A percentile compares a stretch with the other conserved stretches of the same genome.
Conservation (phyloP, 92 coral and sea anemone genomes). For the Ricordea florida region DNA sequence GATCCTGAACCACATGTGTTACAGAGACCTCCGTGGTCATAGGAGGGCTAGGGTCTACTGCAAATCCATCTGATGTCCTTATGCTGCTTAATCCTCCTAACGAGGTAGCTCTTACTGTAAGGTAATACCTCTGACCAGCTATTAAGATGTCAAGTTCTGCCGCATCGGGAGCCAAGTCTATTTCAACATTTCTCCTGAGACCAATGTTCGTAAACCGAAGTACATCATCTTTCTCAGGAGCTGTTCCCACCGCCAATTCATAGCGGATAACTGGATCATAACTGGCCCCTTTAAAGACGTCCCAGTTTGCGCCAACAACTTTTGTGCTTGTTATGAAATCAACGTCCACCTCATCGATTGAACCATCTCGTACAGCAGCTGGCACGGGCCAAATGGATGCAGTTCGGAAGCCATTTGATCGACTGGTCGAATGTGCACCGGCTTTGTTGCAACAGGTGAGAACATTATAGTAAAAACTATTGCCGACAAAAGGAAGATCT, state of each 20-base stretch:
- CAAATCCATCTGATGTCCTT: constrained; percentile 81
- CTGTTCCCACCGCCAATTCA: constrained; percentile 91
- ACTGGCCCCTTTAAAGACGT: constrained; percentile 65
- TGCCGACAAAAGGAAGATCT: constrained; percentile 22
- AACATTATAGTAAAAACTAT: constrained; percentile 53
- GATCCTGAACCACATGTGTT: constrained; percentile 58
- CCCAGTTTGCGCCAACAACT: constrained; percentile 85
- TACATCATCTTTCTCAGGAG: constrained; percentile 62
- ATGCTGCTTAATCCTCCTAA: constrained; percentile 66
- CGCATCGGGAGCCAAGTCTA: constrained; percentile 64
- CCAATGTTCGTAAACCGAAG: constrained; percentile 78
- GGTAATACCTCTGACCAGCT: constrained; percentile 76
- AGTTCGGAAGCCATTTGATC: constrained; percentile 89
- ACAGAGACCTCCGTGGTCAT: constrained; percentile 49
- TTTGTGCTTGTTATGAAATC: constrained; percentile 70
- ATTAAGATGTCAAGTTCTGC: constrained; percentile 57
- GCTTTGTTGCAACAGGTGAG: constrained; percentile 83
- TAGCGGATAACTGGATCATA: constrained; percentile 83
- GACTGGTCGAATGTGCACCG: constrained; percentile 34
- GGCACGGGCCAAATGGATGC: constrained; percentile 89
- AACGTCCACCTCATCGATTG: constrained; percentile 33
- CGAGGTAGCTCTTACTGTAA: constrained; percentile 79
- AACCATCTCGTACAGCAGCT: constrained; percentile 73
- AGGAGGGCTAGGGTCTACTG: constrained; percentile 85
- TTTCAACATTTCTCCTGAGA: constrained; percentile 51